Evolutionary conservation across 23 tunicate genomes (phyloP).

Genomic region (Trididemnum miniatum): DNA sequence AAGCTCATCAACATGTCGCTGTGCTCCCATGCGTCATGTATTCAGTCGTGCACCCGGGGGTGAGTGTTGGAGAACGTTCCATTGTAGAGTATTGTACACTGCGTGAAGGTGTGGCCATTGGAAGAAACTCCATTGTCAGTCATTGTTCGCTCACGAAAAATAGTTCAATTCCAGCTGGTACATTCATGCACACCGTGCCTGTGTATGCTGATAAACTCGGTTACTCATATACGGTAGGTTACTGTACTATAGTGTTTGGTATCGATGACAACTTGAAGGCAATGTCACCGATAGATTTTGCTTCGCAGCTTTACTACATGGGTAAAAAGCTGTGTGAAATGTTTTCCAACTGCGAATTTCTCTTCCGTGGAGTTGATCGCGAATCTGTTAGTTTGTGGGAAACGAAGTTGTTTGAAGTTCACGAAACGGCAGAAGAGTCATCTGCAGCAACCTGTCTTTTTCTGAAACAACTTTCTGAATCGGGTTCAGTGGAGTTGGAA

Average conservation of each 20-base stretch:
- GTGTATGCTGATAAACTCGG: not conserved
- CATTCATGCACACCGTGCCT: conserved; percentile 69
- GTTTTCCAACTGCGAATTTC: not conserved
- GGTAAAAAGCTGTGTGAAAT: conserved; percentile 29
- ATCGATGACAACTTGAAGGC: conserved; percentile 57
- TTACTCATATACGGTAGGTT: not conserved
- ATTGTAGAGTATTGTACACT: conserved; percentile 59
- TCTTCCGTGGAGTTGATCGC: not conserved
- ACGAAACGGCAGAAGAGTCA: conserved; percentile 53
- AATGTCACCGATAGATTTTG: not conserved
- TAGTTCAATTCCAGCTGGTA: conserved; percentile 29
- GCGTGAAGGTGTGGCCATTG: conserved; percentile 43
- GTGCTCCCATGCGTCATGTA: conserved; percentile 45
- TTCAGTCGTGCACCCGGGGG: conserved; percentile 42
- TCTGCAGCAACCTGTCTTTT: conserved; percentile 5
- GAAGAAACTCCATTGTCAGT: conserved; percentile 61
- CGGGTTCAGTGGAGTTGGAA: not conserved
- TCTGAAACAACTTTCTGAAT: not conserved
- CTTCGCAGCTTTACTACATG: conserved; percentile 33
- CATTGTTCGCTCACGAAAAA: conserved; percentile 40
- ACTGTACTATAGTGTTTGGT: conserved; percentile 66
- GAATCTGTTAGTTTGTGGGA: conserved; percentile 54
- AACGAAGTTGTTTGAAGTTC: conserved; percentile 54
- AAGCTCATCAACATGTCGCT: not conserved
- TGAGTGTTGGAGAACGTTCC: conserved; percentile 66